Percentiles rank a stretch among this genome's conserved stretches.
Evolutionary conservation across 2,888 invertebrate genomes (phyloP).

Genomic region (Drosophila peninsularis): DNA sequence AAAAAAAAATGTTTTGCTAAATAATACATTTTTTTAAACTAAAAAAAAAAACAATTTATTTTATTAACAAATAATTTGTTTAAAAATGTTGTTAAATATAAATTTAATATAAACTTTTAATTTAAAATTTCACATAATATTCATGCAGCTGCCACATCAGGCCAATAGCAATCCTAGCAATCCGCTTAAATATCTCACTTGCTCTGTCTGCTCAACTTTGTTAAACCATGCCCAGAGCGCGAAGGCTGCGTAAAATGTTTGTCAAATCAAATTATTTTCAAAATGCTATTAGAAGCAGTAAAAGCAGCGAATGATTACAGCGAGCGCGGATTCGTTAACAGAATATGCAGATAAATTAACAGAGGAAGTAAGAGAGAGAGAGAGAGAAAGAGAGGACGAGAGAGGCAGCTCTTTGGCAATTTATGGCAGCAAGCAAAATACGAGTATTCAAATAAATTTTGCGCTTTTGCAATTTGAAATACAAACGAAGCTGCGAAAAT

Average conservation of each 20-base stretch:
- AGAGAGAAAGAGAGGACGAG: not conserved
- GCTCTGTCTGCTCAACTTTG: not conserved
- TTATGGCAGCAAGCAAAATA: conserved; percentile 13
- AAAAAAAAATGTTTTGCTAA: no score
- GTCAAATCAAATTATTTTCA: conserved; percentile 32
- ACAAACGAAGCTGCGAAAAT: conserved; percentile 35
- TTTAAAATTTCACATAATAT: no score
- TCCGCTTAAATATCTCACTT: not conserved
- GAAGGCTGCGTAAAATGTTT: not conserved
- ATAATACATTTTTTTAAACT: no score
- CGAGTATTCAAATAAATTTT: conserved; percentile 28
- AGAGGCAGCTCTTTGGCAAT: not conserved
- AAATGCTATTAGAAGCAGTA: conserved; percentile 36
- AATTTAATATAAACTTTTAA: no score
- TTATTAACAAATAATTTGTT: no score
- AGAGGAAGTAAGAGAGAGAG: not conserved
- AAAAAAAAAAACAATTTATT: no score
- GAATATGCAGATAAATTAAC: conserved; percentile 7
- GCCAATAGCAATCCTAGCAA: not conserved
- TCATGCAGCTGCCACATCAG: not conserved
- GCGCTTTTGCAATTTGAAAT: conserved; percentile 36
- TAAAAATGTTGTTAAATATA: no score
- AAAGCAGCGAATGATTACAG: conserved; percentile 37
- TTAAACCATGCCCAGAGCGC: not conserved
- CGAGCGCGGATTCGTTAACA: conserved; percentile 11